phyloP scores from a whole-genome alignment of 2,113 vertebrate species.

The Seriola aureovittata region DNA sequence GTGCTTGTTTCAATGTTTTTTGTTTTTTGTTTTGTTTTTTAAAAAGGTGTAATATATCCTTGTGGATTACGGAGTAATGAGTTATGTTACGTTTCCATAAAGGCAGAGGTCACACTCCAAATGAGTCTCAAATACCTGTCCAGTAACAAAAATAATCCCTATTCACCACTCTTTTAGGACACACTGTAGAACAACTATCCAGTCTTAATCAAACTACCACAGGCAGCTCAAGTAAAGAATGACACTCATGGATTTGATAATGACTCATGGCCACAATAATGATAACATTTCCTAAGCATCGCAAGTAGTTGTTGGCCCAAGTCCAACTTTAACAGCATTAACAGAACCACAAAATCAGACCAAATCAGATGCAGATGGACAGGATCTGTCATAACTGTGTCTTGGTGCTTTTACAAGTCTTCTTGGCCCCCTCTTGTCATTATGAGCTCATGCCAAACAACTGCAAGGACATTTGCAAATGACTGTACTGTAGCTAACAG shows the following conservation, averaged over 20 bases:
- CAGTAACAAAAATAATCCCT: conserved; percentile 3
- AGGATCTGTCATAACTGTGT: conserved; percentile 36
- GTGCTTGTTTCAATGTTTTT: not conserved
- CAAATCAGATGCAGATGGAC: conserved; percentile 50
- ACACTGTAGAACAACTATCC: not conserved
- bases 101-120: conserved; percentile 12
- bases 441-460: conserved; percentile 69
- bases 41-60: not conserved
- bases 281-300: conserved; percentile 17
- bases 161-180: not conserved
- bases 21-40: not conserved
- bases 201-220: conserved; percentile 16
- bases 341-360: conserved; percentile 31
- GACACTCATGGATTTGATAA: conserved; percentile 9
- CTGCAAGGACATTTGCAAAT: conserved; percentile 80
- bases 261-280: conserved; percentile 33
- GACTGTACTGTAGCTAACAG: conserved; percentile 54
- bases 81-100: conserved; percentile 8
- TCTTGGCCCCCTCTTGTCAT: conserved; percentile 52
- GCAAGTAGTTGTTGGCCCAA: conserved; percentile 22
- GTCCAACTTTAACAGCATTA: conserved; percentile 41
- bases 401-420: conserved; percentile 49
- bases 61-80: not conserved
- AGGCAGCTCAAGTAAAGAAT: conserved; percentile 14
- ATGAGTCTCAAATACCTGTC: conserved; percentile 3